Percentiles rank a stretch among this genome's conserved stretches.
Conservation (phyloP, 1,140 invertebrate species). For the Holcopasites calliopsidis region DNA sequence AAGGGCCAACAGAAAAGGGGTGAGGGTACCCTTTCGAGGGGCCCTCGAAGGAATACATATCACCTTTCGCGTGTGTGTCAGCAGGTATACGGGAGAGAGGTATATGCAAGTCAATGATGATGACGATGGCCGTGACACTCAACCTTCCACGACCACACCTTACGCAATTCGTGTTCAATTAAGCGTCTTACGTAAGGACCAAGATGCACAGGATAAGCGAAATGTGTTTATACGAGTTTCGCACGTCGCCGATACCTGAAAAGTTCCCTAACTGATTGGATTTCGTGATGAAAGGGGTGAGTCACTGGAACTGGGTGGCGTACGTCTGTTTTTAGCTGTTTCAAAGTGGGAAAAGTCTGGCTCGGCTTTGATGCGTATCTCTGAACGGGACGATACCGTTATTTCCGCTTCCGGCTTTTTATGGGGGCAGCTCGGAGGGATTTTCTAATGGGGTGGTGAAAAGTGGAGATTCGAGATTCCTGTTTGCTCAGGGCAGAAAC, state of each 20-base stretch:
- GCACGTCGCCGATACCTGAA: neutral
- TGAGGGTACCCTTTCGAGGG: neutral
- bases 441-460: neutral
- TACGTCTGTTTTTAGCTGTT: neutral
- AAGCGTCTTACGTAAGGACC: conserved; percentile 49
- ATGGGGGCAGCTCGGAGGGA: no score
- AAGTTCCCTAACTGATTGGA: conserved; percentile 20
- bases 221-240: conserved; percentile 8
- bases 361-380: neutral
- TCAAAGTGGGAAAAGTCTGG: neutral
- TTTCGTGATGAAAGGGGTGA: neutral
- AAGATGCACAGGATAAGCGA: conserved; percentile 33
- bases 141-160: conserved; percentile 65
- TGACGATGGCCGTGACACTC: conserved; percentile 68
- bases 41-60: conserved; percentile 6
- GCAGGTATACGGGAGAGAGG: conserved; percentile 21
- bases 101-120: neutral
- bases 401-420: neutral
- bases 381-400: neutral
- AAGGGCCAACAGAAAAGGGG: neutral
- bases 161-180: conserved; percentile 51
- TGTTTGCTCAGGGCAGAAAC: no score
- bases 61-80: conserved; percentile 25
- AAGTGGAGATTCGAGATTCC: no score
- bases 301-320: neutral